phyloP scores from a whole-genome alignment of 2,113 vertebrate species.

The Ophthalmolycus amberensis region DNA sequence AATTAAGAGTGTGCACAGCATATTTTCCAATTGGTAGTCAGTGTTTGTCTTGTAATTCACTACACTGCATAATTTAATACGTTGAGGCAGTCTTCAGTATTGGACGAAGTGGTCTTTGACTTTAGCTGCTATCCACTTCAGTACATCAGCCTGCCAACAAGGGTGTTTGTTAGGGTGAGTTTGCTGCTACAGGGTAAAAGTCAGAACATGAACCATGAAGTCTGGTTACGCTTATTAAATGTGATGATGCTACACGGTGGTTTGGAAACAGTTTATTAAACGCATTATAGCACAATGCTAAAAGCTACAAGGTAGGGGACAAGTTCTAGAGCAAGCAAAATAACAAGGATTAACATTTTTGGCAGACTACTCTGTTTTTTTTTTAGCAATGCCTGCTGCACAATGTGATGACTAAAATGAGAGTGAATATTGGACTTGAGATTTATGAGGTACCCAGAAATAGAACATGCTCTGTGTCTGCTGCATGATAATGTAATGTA shows the following conservation, averaged over 20 bases:
- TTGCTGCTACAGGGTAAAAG: background rate
- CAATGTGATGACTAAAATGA: too few species aligned
- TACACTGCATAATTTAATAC: constrained; percentile 38
- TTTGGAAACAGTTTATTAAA: background rate
- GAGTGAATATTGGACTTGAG: too few species aligned
- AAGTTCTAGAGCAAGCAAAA: background rate
- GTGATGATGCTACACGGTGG: background rate
- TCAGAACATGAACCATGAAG: background rate
- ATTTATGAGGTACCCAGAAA: too few species aligned
- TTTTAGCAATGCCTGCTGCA: too few species aligned
- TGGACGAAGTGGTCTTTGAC: constrained; percentile 5
- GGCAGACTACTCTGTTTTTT: too few species aligned
- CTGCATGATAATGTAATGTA: background rate
- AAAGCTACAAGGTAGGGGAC: background rate
- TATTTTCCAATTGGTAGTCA: constrained; percentile 36
- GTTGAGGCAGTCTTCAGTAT: background rate
- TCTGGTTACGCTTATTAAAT: background rate
- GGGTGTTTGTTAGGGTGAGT: background rate
- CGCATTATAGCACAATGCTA: background rate
- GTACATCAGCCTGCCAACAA: constrained; percentile 20
- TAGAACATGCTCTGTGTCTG: background rate
- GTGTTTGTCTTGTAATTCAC: constrained; percentile 51
- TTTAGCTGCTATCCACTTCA: constrained; percentile 16
- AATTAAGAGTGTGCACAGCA: constrained; percentile 48
- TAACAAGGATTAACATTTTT: too few species aligned